Evolutionary conservation across 2,113 vertebrate species (phyloP), one percentile per base, ranked within the genome.

Genomic region (Rhinoderma darwinii): DNA sequence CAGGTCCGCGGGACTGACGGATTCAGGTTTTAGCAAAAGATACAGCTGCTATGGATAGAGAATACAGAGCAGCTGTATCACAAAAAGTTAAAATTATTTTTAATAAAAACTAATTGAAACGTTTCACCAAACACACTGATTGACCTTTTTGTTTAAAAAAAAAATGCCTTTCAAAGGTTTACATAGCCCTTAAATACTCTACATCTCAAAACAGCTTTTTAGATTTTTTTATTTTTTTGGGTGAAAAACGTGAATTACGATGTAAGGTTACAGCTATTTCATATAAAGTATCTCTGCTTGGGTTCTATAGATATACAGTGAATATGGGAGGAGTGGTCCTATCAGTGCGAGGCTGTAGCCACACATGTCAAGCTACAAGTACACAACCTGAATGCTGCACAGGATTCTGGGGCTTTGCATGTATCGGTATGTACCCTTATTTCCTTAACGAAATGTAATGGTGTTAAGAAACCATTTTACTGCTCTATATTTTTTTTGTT

Each of bases 361-460:
- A 92, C 27, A 12, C 83, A 9, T 99, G 98, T 88, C 92, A 88
- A 82, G 95, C 91, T 83, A 89, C 89, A 0, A 77, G 89, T 84
- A 91, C 93, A 11, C 88, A 94, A 82, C 94, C 92, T n/a, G 89
- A 70, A 20, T 99, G 98, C 90, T 99, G 98, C 88, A 91, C 94
- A 1, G 94, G 95, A 77, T 95, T 94, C 90, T 99, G 96, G 96
- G 97, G 98, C 4, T 91, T 94, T 0, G 90, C 95, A 54, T 99
- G 98, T 89, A 92, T 95, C 0, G 90, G 97, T 98, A 93, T 94
- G 95, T 90, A 66, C 25, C 14, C 17, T 25, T 66, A 41, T 2
- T 20, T 32, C 17, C 22, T 68, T 20, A 2, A 43, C 8, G 2
- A 5, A 76, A 76, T 76, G 43, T 50, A 32, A 35, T 18, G 6